phyloP scores from a whole-genome alignment of 1,140 invertebrate species.

The Zaprionus capensis region DNA sequence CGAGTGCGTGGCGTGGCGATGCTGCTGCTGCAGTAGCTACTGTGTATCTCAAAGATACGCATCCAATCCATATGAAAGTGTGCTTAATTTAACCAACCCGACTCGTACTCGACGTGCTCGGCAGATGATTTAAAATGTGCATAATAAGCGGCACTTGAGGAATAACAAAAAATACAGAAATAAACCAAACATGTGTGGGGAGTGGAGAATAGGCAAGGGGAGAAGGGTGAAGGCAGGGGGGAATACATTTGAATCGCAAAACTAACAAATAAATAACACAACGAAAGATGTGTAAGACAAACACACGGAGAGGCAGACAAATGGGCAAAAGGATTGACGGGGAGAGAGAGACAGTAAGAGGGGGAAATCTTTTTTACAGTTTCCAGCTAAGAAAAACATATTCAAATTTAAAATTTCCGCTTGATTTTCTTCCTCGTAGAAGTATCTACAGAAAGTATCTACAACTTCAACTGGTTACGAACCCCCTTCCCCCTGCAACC shows the following conservation, averaged over 20 bases:
- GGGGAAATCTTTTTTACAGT: constrained; percentile 7
- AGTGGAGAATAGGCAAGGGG: constrained; percentile 8
- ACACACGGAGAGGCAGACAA: constrained; percentile 45
- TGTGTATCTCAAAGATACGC: constrained; percentile 39
- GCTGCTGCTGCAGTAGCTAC: constrained; percentile 15
- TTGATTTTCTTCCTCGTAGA: constrained; percentile 57
- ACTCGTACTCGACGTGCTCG: constrained; percentile 29
- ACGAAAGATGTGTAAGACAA: constrained; percentile 73
- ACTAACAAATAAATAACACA: constrained; percentile 82
- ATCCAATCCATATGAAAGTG: constrained; percentile 71
- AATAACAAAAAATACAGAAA: constrained; percentile 44
- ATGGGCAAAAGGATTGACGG: constrained; percentile 18
- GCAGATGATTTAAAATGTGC: constrained; percentile 81
- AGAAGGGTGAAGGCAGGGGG: neutral
- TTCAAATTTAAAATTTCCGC: constrained; percentile 78
- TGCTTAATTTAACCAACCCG: constrained; percentile 68
- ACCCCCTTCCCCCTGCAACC: neutral
- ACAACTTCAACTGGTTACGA: constrained; percentile 1
- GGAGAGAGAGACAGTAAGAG: neutral
- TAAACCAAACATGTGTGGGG: constrained; percentile 44
- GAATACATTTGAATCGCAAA: constrained; percentile 81
- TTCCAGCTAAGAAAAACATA: constrained; percentile 69
- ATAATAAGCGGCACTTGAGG: constrained; percentile 78
- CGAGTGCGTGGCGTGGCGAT: neutral
- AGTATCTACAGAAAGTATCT: constrained; percentile 7